Evolutionary conservation across 2,888 invertebrate genomes (phyloP).

Genomic region (Microplitis manilae): DNA sequence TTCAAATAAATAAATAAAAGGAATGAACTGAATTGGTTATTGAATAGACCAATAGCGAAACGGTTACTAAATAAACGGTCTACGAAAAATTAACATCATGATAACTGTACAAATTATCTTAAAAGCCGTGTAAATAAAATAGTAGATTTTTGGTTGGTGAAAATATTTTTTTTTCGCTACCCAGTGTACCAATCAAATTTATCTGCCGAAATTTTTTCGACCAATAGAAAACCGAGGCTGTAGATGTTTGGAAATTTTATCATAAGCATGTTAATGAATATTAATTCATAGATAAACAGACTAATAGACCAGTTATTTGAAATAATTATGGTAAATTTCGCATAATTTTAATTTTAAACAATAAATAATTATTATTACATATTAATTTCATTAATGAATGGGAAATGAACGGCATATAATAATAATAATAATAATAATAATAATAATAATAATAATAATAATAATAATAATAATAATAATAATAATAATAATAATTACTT

Average conservation of each 20-base stretch:
- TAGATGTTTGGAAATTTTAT: conserved; percentile 22
- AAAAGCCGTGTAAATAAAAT: conserved; percentile 27
- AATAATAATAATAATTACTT: conserved; percentile 17
- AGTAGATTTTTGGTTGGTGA: conserved; percentile 31
- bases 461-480: background rate
- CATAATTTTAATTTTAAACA: conserved; percentile 41
- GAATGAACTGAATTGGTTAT: background rate
- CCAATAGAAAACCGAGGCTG: conserved; percentile 24
- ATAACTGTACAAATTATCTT: conserved; percentile 39
- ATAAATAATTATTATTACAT: conserved; percentile 19
- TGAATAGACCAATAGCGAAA: background rate
- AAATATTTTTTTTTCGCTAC: background rate
- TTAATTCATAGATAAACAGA: background rate
- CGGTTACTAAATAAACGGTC: background rate
- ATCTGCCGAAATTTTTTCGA: background rate
- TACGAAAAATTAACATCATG: background rate
- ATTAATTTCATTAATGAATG: background rate
- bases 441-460: background rate
- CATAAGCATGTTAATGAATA: conserved; percentile 38
- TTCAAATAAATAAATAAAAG: too few species aligned
- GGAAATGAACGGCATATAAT: background rate
- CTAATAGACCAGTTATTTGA: too few species aligned
- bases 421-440: background rate
- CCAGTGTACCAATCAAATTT: conserved; percentile 30
- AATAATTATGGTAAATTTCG: too few species aligned